Conservation (phyloP, 2,888 invertebrate genomes). For the Dolomedes plantarius region DNA sequence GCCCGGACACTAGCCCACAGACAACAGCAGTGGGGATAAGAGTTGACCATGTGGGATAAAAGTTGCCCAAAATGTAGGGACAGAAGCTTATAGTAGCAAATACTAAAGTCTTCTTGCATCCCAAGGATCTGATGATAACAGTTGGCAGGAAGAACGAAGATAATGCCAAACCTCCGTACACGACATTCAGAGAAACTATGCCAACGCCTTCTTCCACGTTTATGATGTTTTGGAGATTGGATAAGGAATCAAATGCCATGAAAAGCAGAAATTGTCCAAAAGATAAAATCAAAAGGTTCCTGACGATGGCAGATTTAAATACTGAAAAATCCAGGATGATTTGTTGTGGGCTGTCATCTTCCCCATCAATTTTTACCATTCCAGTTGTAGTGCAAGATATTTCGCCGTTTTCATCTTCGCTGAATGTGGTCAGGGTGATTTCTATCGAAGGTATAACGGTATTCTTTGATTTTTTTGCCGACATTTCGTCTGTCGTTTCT, state of each 20-base stretch:
- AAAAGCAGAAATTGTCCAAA: conserved; percentile 96
- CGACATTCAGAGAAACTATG: conserved; percentile 89
- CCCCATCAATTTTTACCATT: conserved; percentile 11
- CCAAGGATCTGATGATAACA: conserved; percentile 91
- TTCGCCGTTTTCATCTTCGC: conserved; percentile 1
- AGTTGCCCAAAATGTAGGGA: conserved; percentile 95
- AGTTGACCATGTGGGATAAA: conserved; percentile 90
- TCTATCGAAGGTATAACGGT: neutral
- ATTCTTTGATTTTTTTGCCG: neutral
- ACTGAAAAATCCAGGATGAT: neutral
- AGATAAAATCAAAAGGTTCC: conserved; percentile 93
- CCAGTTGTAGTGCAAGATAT: neutral
- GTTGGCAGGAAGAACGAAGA: conserved; percentile 97
- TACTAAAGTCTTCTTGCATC: conserved; percentile 97
- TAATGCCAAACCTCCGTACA: conserved; percentile 93
- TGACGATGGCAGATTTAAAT: conserved; percentile 82
- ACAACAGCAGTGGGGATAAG: conserved; percentile 93
- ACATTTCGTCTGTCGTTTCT: neutral
- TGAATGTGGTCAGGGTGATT: conserved; percentile 13
- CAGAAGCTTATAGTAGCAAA: conserved; percentile 94
- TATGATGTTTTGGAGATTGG: conserved; percentile 92
- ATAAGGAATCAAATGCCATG: conserved; percentile 96
- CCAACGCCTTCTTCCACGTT: conserved; percentile 93
- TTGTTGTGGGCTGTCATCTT: neutral
- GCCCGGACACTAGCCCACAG: conserved; percentile 94